phyloP scores from a whole-genome alignment of 2,888 invertebrate species.

The Tipula confusa region DNA sequence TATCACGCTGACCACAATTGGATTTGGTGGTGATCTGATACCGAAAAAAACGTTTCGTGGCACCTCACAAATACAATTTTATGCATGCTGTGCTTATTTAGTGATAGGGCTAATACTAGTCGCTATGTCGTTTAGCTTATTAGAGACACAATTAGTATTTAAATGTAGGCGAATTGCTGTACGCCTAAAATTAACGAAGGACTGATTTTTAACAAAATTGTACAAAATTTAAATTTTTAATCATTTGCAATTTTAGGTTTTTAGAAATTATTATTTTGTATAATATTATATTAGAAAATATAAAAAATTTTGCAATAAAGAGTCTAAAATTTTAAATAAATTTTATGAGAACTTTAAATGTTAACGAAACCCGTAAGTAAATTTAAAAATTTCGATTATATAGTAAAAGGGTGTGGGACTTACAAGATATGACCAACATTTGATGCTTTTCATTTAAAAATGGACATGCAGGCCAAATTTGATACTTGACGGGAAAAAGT shows the following conservation, averaged over 20 bases:
- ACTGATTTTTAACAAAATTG: constrained; percentile 45
- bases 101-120: constrained; percentile 74
- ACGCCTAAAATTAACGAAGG: constrained; percentile 62
- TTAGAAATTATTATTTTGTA: not conserved
- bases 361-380: too few relatives aligned
- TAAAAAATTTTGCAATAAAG: not conserved
- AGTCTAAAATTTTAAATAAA: too few relatives aligned
- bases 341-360: too few relatives aligned
- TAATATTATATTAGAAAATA: not conserved
- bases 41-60: constrained; percentile 52
- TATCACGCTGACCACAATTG: constrained; percentile 77
- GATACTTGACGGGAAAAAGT: too few relatives aligned
- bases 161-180: constrained; percentile 68
- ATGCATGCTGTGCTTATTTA: constrained; percentile 75
- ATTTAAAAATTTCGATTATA: too few relatives aligned
- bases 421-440: too few relatives aligned
- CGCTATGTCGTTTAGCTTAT: constrained; percentile 78
- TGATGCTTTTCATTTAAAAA: too few relatives aligned
- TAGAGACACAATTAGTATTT: constrained; percentile 74
- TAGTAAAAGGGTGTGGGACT: too few relatives aligned
- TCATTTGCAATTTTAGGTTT: not conserved
- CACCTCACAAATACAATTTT: constrained; percentile 60
- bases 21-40: constrained; percentile 73
- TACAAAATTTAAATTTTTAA: not conserved
- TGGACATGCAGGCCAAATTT: too few relatives aligned